Evolutionary conservation across 2,113 vertebrate species (phyloP), one percentile per base, ranked within the genome.

Genomic region (Aphelocoma coerulescens): DNA sequence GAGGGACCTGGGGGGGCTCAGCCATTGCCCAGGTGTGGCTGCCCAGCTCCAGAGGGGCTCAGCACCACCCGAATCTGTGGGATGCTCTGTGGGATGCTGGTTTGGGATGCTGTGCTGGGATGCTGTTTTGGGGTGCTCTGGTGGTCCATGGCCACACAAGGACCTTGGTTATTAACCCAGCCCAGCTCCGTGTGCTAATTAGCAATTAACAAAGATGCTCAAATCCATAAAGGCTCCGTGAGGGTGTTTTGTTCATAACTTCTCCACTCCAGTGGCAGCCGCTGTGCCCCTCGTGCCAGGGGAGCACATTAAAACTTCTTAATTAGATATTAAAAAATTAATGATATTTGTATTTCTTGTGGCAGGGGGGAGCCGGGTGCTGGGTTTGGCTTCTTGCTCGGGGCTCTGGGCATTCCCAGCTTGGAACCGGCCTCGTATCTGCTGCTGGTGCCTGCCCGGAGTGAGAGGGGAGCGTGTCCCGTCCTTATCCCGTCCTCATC

Each of bases 181-280:
- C 62, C 57, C 27, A 2, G 9, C 75, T n/a, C 68, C 18, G 9
- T 0, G 1, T 24, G 52, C n/a, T 90, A 63, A 85, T 91, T 79
- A 81, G 62, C 18, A 7, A 30, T 85, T 79, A 81, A 69, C 10
- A 8, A 27, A 44, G 49, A 14, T 44, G 55, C 51, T 52, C 6
- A 8, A 9, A 10, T 8, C 66, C 13, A 0, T 24, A 9, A 61
- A 35, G 35, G 44, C 55, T 69, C 78, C 1, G 0, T 0, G 7
- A 16, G 46, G n/a, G 23, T 48, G 77, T 77, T 87, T 8, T 48
- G 77, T 41, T 63, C 30, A 51, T 6, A 30, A 33, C 43, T 48
- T 14, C 39, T 11, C n/a, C 17, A 4, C 22, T 33, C 37, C 63
- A 57, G 58, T 1, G 14, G 18, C 79, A n/a, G 63, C 86, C 0